Evolutionary conservation across 2,888 invertebrate species (phyloP), one percentile per base, ranked within the genome.

Genomic region (Coronaproctus castanopsis): DNA sequence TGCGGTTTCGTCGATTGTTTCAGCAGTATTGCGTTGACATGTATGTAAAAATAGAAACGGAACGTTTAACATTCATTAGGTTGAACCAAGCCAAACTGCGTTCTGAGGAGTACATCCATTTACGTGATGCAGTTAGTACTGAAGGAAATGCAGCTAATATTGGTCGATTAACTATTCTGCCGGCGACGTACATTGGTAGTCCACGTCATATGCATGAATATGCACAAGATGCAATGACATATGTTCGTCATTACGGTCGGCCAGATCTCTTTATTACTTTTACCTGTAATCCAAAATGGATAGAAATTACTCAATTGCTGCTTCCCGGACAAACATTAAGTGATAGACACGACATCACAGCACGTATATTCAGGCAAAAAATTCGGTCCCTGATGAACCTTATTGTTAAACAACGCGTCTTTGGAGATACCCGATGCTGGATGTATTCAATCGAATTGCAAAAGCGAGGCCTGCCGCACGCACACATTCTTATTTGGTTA

Each of bases 1-100:
- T 66, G 51, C 56, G 60, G 59, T 67, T 64, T 58, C 63, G 67
- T 3, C 60, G 64, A 57, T 62, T 71, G 2, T 68, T 67, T 24
- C 67, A 69, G 54, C 71, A 72, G 61, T 71, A 63, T 56, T 57
- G 66, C 14, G 70, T 71, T 23, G 71, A 72, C 62, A 65, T 67
- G 65, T 71, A 69, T 63, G 69, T 64, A 0, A 70, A 69, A 62
- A 67, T 70, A n/a, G 70, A 71, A 62, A 65, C 65, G 19, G 68
- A 70, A 54, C 63, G 69, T 18, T 61, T 71, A 24, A 53, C 63
- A 3, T 71, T 59, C 58, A 65, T 68, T 18, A 61, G 67, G 1
- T 61, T 63, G 14, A 69, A 71, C 58, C 69, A 72, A 62, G 59
- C 50, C n/a, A 64, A 69, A 54, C 59, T 70, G 57, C 53, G 64